Evolutionary conservation across 2,888 invertebrate species (phyloP).

Genomic region (Eumerus sabulonum): DNA sequence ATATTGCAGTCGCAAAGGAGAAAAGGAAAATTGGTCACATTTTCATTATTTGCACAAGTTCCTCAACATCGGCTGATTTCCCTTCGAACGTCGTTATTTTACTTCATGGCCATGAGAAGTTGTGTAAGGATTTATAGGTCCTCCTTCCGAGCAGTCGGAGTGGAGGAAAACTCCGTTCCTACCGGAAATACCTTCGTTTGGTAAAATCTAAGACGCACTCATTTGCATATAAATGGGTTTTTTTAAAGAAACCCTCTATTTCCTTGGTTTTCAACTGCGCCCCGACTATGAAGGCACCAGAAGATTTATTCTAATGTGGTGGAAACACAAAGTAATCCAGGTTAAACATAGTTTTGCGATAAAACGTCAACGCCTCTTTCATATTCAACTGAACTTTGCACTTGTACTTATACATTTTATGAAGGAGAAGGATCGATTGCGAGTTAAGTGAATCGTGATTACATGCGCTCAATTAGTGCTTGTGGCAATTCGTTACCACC

Average conservation of each 20-base stretch:
- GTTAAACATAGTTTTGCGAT: slow-evolving; percentile 18
- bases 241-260: background rate
- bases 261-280: background rate
- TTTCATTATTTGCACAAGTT: background rate
- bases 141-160: slow-evolving; percentile 2
- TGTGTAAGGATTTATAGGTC: slow-evolving; percentile 3
- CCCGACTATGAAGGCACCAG: background rate
- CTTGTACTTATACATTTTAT: too few relatives aligned
- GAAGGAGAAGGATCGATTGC: too few relatives aligned
- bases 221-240: slow-evolving; percentile 54
- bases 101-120: background rate
- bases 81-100: background rate
- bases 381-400: background rate
- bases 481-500: too few relatives aligned
- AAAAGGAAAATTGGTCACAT: slow-evolving; percentile 15
- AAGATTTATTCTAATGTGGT: slow-evolving; percentile 1
- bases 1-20: background rate
- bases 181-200: slow-evolving; percentile 35
- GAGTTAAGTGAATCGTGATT: too few relatives aligned
- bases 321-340: slow-evolving; percentile 3
- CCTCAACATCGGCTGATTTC: background rate
- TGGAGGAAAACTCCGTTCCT: slow-evolving; percentile 8
- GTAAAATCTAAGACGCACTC: slow-evolving; percentile 20
- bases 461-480: too few relatives aligned
- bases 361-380: slow-evolving; percentile 28